phyloP scores from a whole-genome alignment of 2,797 vertebrate genomes.

The Semotilus atromaculatus region DNA sequence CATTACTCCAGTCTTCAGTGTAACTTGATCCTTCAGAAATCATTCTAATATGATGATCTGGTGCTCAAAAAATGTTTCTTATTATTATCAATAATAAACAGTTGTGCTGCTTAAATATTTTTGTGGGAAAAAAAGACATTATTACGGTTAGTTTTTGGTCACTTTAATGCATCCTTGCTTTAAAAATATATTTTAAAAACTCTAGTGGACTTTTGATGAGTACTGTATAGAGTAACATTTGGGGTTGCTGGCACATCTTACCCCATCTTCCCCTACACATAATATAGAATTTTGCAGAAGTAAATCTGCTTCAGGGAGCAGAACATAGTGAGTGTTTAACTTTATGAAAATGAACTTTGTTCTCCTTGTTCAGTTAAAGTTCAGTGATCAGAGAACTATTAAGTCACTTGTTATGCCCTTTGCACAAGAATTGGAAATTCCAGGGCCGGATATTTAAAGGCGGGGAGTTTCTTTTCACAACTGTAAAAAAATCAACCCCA shows the following conservation, averaged over 20 bases:
- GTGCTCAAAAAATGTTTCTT: not conserved
- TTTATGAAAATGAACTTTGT: not conserved
- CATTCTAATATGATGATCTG: not conserved
- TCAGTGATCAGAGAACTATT: conserved; percentile 10
- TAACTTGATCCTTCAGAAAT: not conserved
- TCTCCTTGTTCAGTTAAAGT: conserved; percentile 2
- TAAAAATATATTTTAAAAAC: not conserved
- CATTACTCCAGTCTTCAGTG: too few species aligned
- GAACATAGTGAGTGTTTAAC: conserved; percentile 22
- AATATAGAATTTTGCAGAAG: not conserved
- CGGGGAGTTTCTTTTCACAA: conserved; percentile 50
- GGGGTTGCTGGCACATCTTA: not conserved
- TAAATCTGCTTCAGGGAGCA: not conserved
- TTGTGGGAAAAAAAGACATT: too few species aligned
- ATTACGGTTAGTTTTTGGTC: not conserved
- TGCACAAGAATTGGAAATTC: conserved; percentile 51
- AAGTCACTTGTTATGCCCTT: not conserved
- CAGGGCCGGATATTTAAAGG: conserved; percentile 53
- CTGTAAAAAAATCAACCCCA: conserved; percentile 52
- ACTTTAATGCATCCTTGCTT: not conserved
- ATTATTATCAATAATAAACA: not conserved
- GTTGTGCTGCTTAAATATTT: not conserved
- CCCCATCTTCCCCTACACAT: not conserved
- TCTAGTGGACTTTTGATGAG: too few species aligned
- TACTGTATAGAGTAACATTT: not conserved